Evolutionary conservation across 2,888 invertebrate genomes (phyloP), one percentile per base, ranked within the genome.

Genomic region (Caenorhabditis japonica): DNA sequence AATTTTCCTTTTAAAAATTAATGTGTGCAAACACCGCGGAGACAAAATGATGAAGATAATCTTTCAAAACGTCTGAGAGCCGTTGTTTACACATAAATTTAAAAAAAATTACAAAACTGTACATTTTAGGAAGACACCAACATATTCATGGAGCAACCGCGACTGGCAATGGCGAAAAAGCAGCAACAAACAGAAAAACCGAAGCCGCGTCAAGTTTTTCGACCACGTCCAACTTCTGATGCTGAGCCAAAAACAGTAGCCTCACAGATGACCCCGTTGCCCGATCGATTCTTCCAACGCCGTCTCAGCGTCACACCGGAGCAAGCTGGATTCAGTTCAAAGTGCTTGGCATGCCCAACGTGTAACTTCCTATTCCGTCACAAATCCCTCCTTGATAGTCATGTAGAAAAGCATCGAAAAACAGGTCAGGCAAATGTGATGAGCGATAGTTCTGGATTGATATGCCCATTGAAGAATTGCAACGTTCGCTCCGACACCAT

Each of bases 401-500:
- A 60, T 17, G 34, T 27, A 13, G 36, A 49, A 17, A 49, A 70
- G 19, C 60, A 53, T 8, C n/a, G n/a, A 23, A 34, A n/a, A 17
- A 36, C 34, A 8, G 17, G 34, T 3, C 3, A 12, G 19, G 34
- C 7, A 21, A 21, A 58, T 15, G 17, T 44, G 1, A n/a, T 23
- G 19, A 47, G 39, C 10, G 19, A 19, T 19, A 27, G 15, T 1
- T 12, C 39, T 2, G 56, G 56, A 10, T 10, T 56, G 13, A 7
- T 36, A 2, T 75, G 75, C 21, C 59, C 69, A 0, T 12, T 49
- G 1, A 2, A 38, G 0, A 46, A 73, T 2, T 79, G 79, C 44
- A 33, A 49, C 7, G 23, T 59, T 8, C 38, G 62, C 12, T 66
- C 53, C 33, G 77, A 77, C 51, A 60, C 64, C 4, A 59, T 74